Percentiles rank a stretch among this genome's conserved stretches.
Evolutionary conservation across 2,113 vertebrate genomes (phyloP).

Genomic region (Peromyscus leucopus): DNA sequence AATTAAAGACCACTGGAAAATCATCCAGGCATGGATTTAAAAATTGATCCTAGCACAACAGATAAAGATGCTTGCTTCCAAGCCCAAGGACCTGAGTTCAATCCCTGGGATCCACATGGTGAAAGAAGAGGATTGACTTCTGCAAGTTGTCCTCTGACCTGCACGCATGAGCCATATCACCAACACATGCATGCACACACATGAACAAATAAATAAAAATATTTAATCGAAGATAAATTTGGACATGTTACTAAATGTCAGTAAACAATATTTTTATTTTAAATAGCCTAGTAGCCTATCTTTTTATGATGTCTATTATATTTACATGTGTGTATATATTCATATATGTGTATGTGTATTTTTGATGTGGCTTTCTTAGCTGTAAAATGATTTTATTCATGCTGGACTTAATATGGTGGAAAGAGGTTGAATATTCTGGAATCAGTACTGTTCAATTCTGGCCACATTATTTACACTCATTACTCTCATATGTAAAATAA

Average conservation of each 20-base stretch:
- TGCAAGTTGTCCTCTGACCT: not conserved
- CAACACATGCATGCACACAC: not conserved
- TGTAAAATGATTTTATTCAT: conserved; percentile 2
- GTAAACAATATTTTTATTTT: conserved; percentile 55
- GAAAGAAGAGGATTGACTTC: not conserved
- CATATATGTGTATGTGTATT: not conserved
- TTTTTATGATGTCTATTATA: conserved; percentile 20
- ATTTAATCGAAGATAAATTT: conserved; percentile 34
- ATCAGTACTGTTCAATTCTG: conserved; percentile 19
- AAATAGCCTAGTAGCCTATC: not conserved
- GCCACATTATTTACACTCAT: conserved; percentile 29
- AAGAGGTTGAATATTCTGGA: conserved; percentile 20
- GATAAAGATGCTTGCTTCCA: not conserved
- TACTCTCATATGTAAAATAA: conserved; percentile 29
- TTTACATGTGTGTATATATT: not conserved
- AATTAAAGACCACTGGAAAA: not conserved
- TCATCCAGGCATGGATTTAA: conserved; percentile 20
- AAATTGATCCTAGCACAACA: not conserved
- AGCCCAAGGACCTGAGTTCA: not conserved
- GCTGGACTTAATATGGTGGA: not conserved
- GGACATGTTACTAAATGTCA: conserved; percentile 21
- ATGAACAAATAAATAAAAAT: not conserved
- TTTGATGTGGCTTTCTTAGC: conserved; percentile 7
- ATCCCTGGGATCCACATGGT: not conserved
- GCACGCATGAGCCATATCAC: not conserved